Conservation (phyloP, 2,797 vertebrate species). For the Hypotaenidia philippensis region DNA sequence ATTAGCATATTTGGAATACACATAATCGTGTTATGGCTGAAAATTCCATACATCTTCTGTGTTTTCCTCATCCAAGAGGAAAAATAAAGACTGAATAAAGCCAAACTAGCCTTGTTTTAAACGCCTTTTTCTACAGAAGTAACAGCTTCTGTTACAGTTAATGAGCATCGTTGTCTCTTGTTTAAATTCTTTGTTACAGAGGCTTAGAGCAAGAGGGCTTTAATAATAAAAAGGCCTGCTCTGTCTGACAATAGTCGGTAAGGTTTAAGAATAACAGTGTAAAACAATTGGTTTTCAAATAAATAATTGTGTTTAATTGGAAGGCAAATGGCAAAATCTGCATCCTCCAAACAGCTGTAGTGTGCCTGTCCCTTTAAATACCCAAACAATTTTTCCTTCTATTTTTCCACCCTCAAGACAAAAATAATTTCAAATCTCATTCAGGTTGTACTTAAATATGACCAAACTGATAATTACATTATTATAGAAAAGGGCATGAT, state of each 20-base stretch:
- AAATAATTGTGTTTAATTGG: slow-evolving; percentile 59
- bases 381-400: slow-evolving; percentile 30
- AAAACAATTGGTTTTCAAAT: slow-evolving; percentile 53
- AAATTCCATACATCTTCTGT: neutral
- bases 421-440: slow-evolving; percentile 55
- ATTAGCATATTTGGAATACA: neutral
- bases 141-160: slow-evolving; percentile 11
- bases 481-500: slow-evolving; percentile 55
- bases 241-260: slow-evolving; percentile 20
- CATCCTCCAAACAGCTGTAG: neutral
- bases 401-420: neutral
- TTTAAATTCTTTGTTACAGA: slow-evolving; percentile 46
- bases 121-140: neutral
- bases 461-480: slow-evolving; percentile 57
- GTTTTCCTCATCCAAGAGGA: neutral
- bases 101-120: slow-evolving; percentile 2
- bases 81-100: neutral
- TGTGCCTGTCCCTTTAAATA: slow-evolving; percentile 59
- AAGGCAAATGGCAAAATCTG: slow-evolving; percentile 26
- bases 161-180: slow-evolving; percentile 42
- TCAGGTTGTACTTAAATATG: slow-evolving; percentile 43
- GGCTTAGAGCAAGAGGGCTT: slow-evolving; percentile 36
- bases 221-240: slow-evolving; percentile 24
- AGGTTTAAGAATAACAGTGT: slow-evolving; percentile 45
- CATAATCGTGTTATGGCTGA: neutral